Base-by-base conservation (phyloP, 2,113 vertebrate genomes). In the Acanthochromis polyacanthus region DNA sequence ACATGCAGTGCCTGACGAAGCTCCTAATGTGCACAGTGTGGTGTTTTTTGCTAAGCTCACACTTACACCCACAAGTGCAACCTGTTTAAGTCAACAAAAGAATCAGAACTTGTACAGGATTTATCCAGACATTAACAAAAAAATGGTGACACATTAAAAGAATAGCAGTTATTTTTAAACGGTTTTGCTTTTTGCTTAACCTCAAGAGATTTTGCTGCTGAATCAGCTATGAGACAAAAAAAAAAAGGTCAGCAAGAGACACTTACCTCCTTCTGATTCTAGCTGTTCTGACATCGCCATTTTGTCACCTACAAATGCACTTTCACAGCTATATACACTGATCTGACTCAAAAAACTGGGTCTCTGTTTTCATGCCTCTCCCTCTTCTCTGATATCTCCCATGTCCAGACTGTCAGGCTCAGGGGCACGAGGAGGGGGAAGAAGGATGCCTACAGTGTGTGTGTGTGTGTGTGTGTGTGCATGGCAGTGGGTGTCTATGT, bases 351-450 rank as follows among this genome's bases (percentile, higher is more conserved):
- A 69, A 81, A n/a, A 71, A n/a, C 71, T 53, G 51, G 62, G 67
- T 68, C 84, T 78, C 52, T 72, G 85, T 93, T 81, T 81, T 89
- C 82, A 86, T 86, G 85, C 85, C 87, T 81, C 90, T 84, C 79
- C 75, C 68, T 63, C 55, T 66, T 68, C 55, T 83, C 56, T 84
- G 85, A 93, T 95, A 95, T 94, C 93, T 93, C 82, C 84, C 84
- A 78, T 89, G 90, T 90, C 90, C 94, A 95, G 94, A 91, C 92
- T 87, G 78, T 78, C 71, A 84, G 85, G 85, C 91, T 90, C 87
- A 82, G 92, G 90, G 90, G 90, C 88, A 91, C 76, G 22, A 80
- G 84, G 64, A 64, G 79, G 84, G 61, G 65, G 59, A 72, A 30
- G 52, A 50, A 50, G 85, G 78, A 64, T 81, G 83, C 77, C 79